A percentile compares a stretch with the other conserved stretches of the same genome.
These are phyloP conservation scores for Sylvicola cinctus DNA, from an alignment of 2,888 invertebrate genomes.

Conservation along the genomic window DNA sequence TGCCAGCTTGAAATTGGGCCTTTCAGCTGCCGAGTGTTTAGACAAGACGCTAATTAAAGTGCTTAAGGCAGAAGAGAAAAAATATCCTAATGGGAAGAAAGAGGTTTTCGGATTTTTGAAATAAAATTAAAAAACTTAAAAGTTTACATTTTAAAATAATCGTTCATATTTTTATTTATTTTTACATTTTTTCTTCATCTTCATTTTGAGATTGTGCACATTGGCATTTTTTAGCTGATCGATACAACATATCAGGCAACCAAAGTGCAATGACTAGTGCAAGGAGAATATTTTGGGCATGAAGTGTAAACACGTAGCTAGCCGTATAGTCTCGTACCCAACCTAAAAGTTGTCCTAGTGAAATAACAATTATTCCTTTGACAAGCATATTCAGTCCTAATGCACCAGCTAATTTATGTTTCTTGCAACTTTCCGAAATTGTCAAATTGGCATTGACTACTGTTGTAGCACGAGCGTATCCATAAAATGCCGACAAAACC, in stretches of 20 bases:
- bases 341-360: constrained; percentile 39
- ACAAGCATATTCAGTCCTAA: constrained; percentile 51
- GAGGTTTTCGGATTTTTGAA: constrained; percentile 20
- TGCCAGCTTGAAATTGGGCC: constrained; percentile 48
- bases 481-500: constrained; percentile 35
- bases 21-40: constrained; percentile 44
- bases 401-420: constrained; percentile 40
- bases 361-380: constrained; percentile 45
- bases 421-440: constrained; percentile 39
- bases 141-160: too few species aligned
- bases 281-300: constrained; percentile 36
- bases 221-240: background rate
- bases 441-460: constrained; percentile 52
- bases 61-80: constrained; percentile 36
- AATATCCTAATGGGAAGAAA: constrained; percentile 10
- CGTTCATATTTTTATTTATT: too few species aligned
- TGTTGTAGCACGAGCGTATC: constrained; percentile 49
- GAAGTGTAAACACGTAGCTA: constrained; percentile 40
- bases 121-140: constrained; percentile 7
- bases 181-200: too few species aligned
- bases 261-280: constrained; percentile 33
- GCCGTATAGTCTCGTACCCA: constrained; percentile 43
- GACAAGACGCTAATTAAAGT: constrained; percentile 44
- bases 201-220: too few species aligned
- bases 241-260: constrained; percentile 34